Conservation (phyloP, 2,797 vertebrate species). For the Natrix natrix region DNA sequence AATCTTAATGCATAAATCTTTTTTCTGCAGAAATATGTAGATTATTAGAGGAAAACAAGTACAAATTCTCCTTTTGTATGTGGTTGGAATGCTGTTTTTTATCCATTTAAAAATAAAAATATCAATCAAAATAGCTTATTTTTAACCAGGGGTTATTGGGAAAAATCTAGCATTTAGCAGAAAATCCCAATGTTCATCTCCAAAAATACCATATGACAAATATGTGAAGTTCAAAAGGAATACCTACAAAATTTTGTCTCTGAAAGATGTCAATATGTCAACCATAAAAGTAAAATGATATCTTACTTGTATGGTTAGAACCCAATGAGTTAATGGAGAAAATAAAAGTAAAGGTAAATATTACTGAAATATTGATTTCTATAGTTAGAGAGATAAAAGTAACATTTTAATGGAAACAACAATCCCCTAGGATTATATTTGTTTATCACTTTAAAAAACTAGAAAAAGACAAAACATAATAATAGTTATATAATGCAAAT, state of each 20-base stretch:
- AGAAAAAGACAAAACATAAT: too few relatives aligned
- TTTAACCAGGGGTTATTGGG: neutral
- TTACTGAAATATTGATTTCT: too few relatives aligned
- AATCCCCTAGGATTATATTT: too few relatives aligned
- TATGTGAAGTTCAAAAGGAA: neutral
- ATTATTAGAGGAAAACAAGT: neutral
- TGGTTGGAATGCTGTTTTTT: neutral
- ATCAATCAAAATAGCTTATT: neutral
- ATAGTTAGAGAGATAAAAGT: too few relatives aligned
- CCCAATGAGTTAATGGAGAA: too few relatives aligned
- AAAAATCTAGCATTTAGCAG: neutral
- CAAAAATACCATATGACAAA: neutral
- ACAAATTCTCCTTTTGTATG: neutral
- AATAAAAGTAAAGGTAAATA: too few relatives aligned
- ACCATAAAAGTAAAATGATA: too few relatives aligned
- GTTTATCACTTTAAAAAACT: too few relatives aligned
- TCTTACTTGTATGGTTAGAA: too few relatives aligned
- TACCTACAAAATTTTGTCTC: neutral
- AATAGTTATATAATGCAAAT: too few relatives aligned
- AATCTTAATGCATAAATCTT: neutral
- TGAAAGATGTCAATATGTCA: too few relatives aligned
- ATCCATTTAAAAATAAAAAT: neutral
- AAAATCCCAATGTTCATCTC: neutral
- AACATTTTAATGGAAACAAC: too few relatives aligned
- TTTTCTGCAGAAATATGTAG: neutral